Evolutionary conservation across 1,140 invertebrate genomes (phyloP), one percentile per base, ranked within the genome.

Genomic region (Halyomorpha halys): DNA sequence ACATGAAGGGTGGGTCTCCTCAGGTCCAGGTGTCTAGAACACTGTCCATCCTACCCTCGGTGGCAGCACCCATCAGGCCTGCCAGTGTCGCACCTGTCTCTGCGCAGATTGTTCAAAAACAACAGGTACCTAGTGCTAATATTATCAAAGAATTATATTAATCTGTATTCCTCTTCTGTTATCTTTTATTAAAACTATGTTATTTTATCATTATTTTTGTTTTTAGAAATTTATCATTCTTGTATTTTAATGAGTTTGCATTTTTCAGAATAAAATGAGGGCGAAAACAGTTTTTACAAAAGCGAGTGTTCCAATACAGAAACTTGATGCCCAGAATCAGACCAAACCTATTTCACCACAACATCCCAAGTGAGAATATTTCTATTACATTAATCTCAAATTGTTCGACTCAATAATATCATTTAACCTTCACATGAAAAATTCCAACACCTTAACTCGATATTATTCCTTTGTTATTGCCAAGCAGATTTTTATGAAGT

Each of bases 291-390:
- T 63, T n/a, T 39, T 66, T 15, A 66, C 65, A 19, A 66, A 66
- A 63, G 30, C 45, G n/a, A 63, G 19, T 45, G 45, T 61, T 34
- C 49, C 65, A 1, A 59, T 63, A 18, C 75, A 76, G 66, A 86
- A 86, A 75, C 81, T 84, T 45, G 85, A 86, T 74, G 84, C 84
- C 19, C 82, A 83, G 18, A 86, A 86, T 74, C 84, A 86, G 74
- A 86, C 81, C 19, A 82, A 81, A 73, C 76, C 77, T 61, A 65
- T 67, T 19, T 44, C 56, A 16, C 59, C 44, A 19, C 68, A 67
- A 44, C 68, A 67, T 45, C 64, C 49, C 8, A 54, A 61, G 25
- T 44, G 18, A 21, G 30, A 61, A 16, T 44, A 61, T 44, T 44
- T 44, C 0, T 73, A 59, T 72, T 73, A 61, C 68, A 73, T 25